Evolutionary conservation across 2,888 invertebrate species (phyloP).

Genomic region (Lysandra coridon): DNA sequence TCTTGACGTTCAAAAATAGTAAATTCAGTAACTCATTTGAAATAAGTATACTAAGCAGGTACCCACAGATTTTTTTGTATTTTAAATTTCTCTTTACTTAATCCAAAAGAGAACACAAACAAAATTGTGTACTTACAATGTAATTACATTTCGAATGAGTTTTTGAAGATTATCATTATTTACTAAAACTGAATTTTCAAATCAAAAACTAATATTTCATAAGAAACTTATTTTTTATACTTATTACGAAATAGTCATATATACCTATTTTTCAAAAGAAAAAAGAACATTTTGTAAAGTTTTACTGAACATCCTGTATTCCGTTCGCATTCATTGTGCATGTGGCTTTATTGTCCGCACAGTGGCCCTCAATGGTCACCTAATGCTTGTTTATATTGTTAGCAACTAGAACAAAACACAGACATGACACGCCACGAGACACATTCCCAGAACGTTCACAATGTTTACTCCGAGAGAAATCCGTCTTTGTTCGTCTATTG

Average conservation of each 20-base stretch:
- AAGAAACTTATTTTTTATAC: too few species aligned
- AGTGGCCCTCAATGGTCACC: constrained; percentile 58
- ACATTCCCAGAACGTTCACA: constrained; percentile 41
- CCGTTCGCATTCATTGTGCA: constrained; percentile 45
- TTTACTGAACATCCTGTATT: constrained; percentile 42
- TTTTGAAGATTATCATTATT: too few species aligned
- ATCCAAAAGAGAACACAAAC: too few species aligned
- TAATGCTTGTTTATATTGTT: constrained; percentile 67
- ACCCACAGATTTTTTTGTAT: too few species aligned
- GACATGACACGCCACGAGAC: constrained; percentile 43
- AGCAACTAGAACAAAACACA: constrained; percentile 55
- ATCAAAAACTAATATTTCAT: too few species aligned
- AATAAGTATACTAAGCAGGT: too few species aligned
- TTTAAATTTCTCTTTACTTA: too few species aligned
- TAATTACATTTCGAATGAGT: too few species aligned
- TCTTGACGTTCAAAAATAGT: too few species aligned
- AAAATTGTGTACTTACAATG: too few species aligned
- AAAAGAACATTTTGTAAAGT: neutral
- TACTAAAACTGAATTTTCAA: neutral
- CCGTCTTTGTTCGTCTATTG: constrained; percentile 5
- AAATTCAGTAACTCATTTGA: too few species aligned
- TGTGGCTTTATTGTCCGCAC: constrained; percentile 61
- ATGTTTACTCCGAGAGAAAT: constrained; percentile 4
- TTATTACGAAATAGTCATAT: too few species aligned
- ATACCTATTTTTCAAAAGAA: neutral